Evolutionary conservation across 1,140 invertebrate species (phyloP).

Genomic region (Drosophila watanabei): DNA sequence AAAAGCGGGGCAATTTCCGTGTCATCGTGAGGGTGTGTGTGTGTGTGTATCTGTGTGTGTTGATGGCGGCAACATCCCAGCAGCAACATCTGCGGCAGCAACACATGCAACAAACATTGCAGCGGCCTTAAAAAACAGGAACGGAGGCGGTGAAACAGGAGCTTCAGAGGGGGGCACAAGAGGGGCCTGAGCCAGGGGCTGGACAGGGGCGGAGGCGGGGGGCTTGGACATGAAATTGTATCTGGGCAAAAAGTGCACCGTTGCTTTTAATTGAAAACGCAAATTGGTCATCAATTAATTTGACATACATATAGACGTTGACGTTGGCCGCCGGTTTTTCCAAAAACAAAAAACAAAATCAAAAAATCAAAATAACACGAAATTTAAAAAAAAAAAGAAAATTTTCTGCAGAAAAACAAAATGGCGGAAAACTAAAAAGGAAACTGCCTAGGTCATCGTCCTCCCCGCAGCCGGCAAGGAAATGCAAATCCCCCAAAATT

Average conservation of each 20-base stretch:
- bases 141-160: background rate
- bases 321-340: conserved; percentile 16
- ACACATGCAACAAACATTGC: conserved; percentile 43
- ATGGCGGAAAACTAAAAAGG: background rate
- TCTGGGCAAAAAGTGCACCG: conserved; percentile 67
- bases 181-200: background rate
- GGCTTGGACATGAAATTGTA: conserved; percentile 64
- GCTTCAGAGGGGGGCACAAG: background rate
- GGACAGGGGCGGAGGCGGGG: conserved; percentile 3
- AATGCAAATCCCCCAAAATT: conserved; percentile 74
- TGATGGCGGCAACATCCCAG: conserved; percentile 53
- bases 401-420: background rate
- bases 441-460: conserved; percentile 21
- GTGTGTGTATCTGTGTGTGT: conserved; percentile 30
- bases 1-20: conserved; percentile 69
- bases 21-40: conserved; percentile 1
- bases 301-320: conserved; percentile 78
- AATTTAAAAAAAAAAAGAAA: background rate
- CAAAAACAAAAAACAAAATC: background rate
- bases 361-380: background rate
- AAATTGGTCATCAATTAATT: conserved; percentile 84
- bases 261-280: conserved; percentile 83
- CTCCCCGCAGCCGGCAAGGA: conserved; percentile 11
- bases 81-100: conserved; percentile 13
- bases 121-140: conserved; percentile 20